phyloP scores from a whole-genome alignment of 2,888 invertebrate species.

The Ophion costatus region DNA sequence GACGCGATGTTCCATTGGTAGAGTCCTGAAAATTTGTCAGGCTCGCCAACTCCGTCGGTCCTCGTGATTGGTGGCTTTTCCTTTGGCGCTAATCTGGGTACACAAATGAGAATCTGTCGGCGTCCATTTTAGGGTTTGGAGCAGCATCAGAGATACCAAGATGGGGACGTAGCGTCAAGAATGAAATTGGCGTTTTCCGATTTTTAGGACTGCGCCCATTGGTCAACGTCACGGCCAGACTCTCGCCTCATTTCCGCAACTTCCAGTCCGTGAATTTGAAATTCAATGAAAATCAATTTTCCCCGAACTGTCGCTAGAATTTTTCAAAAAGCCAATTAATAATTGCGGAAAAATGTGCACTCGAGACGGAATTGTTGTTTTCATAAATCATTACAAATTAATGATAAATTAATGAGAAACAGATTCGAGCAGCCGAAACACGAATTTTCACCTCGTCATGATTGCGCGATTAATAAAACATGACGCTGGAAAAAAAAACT shows the following conservation, averaged over 20 bases:
- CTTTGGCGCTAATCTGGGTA: background rate
- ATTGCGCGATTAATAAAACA: background rate
- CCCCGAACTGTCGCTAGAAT: too few species aligned
- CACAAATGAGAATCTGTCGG: background rate
- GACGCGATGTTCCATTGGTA: background rate
- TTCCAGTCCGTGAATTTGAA: too few species aligned
- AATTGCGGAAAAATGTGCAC: background rate
- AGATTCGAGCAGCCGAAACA: background rate
- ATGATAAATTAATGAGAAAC: background rate
- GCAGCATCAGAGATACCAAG: background rate
- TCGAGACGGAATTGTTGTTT: too few species aligned
- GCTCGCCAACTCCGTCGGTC: background rate
- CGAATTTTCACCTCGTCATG: background rate
- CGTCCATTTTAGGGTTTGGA: background rate
- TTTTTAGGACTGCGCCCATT: too few species aligned
- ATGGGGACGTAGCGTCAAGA: background rate
- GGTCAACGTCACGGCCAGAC: too few species aligned
- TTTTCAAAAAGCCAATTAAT: background rate
- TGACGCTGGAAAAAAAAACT: background rate
- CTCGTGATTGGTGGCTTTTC: background rate
- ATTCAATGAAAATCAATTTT: too few species aligned
- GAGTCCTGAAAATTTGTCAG: background rate
- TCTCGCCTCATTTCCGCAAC: too few species aligned
- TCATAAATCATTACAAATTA: background rate
- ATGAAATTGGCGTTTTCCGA: background rate